Conservation (phyloP, 35 echinoderm and acorn worm species). For the Heliocidaris tuberculata region DNA sequence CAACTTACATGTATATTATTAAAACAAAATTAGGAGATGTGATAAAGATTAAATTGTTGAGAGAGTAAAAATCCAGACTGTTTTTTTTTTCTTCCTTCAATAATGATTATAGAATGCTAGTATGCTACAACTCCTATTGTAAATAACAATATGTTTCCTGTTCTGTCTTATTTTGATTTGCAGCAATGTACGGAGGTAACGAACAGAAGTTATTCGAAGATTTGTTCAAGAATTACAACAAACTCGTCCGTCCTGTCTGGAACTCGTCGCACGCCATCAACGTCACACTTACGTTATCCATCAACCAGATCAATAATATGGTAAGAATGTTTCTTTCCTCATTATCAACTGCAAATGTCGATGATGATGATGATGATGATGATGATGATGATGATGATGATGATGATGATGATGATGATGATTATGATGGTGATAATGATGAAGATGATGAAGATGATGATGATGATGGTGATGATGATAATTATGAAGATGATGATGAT, state of each 20-base stretch:
- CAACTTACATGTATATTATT: too few species aligned
- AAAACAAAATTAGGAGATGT: too few species aligned
- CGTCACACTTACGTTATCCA: slow-evolving; percentile 73
- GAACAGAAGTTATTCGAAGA: slow-evolving; percentile 95
- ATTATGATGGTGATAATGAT: slow-evolving; percentile 35
- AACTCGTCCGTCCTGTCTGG: slow-evolving; percentile 95
- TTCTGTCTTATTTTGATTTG: slow-evolving; percentile 33
- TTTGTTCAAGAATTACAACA: slow-evolving; percentile 90
- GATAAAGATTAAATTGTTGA: too few species aligned
- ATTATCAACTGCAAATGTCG: neutral
- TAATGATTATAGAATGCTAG: neutral
- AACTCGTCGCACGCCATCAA: slow-evolving; percentile 81
- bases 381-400: slow-evolving; percentile 62
- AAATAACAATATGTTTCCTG: neutral
- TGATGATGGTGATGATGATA: slow-evolving; percentile 46
- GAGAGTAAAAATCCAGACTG: too few species aligned
- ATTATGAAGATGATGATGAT: slow-evolving; percentile 10
- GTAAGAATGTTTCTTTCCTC: slow-evolving; percentile 59
- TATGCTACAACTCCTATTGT: neutral
- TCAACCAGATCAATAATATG: slow-evolving; percentile 96
- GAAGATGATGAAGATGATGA: slow-evolving; percentile 19
- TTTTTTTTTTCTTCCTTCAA: too few species aligned
- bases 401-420: slow-evolving; percentile 45
- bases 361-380: slow-evolving; percentile 42
- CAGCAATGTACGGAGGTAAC: slow-evolving; percentile 86